Evolutionary conservation across 2,113 vertebrate species (phyloP).

Genomic region (Aptenodytes forsteri): DNA sequence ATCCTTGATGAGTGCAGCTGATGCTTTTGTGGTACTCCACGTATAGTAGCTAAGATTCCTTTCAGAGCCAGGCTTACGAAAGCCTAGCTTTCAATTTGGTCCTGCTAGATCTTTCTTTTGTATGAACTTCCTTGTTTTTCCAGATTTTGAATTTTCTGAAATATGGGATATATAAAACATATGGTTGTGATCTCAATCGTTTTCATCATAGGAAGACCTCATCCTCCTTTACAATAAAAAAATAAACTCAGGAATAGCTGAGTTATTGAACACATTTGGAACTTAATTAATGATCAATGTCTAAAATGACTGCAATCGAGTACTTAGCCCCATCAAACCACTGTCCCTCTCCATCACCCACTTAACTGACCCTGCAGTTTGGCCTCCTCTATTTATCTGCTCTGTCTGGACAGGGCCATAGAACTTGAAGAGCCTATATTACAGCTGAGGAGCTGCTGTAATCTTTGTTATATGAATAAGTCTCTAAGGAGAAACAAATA

Average conservation of each 20-base stretch:
- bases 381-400: conserved; percentile 56
- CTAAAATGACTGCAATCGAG: conserved; percentile 19
- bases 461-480: conserved; percentile 47
- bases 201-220: conserved; percentile 8
- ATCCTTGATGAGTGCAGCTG: background rate
- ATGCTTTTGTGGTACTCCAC: background rate
- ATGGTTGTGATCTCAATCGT: background rate
- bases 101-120: background rate
- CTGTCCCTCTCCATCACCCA: conserved; percentile 45
- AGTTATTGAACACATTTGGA: conserved; percentile 55
- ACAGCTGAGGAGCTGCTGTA: conserved; percentile 40
- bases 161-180: background rate
- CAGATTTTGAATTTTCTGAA: conserved; percentile 11
- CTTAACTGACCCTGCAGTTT: conserved; percentile 56
- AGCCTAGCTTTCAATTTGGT: background rate
- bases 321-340: conserved; percentile 52
- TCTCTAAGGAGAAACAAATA: conserved; percentile 65
- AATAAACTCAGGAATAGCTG: conserved; percentile 26
- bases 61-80: background rate
- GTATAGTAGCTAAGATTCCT: background rate
- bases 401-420: conserved; percentile 61
- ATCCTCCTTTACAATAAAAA: conserved; percentile 20
- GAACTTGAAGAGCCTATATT: conserved; percentile 56
- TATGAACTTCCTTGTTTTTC: background rate
- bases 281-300: conserved; percentile 56